Base-by-base conservation (phyloP, 2,888 invertebrate species). In the Tipula unca region DNA sequence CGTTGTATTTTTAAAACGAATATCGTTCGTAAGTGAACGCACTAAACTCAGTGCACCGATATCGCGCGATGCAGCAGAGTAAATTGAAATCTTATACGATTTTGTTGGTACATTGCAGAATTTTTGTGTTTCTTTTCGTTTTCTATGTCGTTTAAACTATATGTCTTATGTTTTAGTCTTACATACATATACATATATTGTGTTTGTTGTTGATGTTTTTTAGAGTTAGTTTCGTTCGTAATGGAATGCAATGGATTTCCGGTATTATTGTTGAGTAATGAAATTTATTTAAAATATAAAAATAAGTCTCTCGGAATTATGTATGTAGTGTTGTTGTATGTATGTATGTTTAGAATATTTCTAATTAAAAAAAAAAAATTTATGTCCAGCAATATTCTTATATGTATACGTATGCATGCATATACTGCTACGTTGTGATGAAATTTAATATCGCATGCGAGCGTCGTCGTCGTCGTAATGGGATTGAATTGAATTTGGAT, bases 261-360 rank as follows among this genome's bases (percentile, higher is more conserved):
- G 69, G 69, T 69, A 69, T 69, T 69, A 69, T 69, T 69, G 69
- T 69, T 69, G 69, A 69, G 69, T 69, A 69, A 69, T 69, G 69
- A 69, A 32, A 69, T 48, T 48, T 48, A 48, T 39, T 39, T 48
- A 69, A 69, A 69, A 69, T 6, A 54, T 5, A 48, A 54, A 69
- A 20, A 20, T 32, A 32, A 32, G 10, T 69, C 69, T 48, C 17
- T 69, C 25, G 25, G 69, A 69, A 69, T 25, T 69, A 69, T 25
- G 69, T 69, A 48, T 54, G n/a, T n/a, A n/a, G n/a, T 69, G 69
- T 69, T 69, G 69, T 69, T 69, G 25, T 25, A 10, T 32, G 25
- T 13, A 10, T 20, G 69, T 69, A 69, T 69, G 69, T 69, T 69
- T 69, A 69, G 69, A 69, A 69, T 69, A 69, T 10, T 69, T 69